phyloP scores from a whole-genome alignment of 2,797 vertebrate genomes.

The Poeciliopsis paucimaculata region DNA sequence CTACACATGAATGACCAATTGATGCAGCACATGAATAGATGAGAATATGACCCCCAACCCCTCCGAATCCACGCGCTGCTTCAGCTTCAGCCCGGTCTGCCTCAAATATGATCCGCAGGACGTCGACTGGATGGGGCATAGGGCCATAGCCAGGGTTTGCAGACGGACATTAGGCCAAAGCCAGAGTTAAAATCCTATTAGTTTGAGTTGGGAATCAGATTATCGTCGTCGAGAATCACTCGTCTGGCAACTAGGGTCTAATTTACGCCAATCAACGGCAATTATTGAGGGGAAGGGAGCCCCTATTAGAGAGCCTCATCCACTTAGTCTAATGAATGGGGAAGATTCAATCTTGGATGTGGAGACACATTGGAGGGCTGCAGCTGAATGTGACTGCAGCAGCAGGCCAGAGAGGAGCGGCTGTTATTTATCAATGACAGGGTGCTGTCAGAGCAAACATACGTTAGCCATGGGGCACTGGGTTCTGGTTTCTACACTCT shows the following conservation, averaged over 20 bases:
- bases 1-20: slow-evolving; percentile 70
- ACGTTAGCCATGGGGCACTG: slow-evolving; percentile 62
- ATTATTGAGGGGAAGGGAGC: slow-evolving; percentile 91
- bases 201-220: slow-evolving; percentile 89
- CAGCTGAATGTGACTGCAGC: slow-evolving; percentile 80
- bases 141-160: slow-evolving; percentile 83
- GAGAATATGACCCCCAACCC: slow-evolving; percentile 34
- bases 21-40: slow-evolving; percentile 52
- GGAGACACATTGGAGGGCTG: slow-evolving; percentile 82
- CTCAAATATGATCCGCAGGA: slow-evolving; percentile 80
- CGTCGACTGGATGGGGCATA: slow-evolving; percentile 72
- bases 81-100: slow-evolving; percentile 45
- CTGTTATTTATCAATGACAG: slow-evolving; percentile 81
- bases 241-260: slow-evolving; percentile 90
- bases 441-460: slow-evolving; percentile 67
- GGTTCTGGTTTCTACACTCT: slow-evolving; percentile 67
- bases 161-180: slow-evolving; percentile 88
- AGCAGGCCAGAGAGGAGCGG: slow-evolving; percentile 72
- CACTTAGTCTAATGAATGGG: slow-evolving; percentile 91
- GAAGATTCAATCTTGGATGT: slow-evolving; percentile 87
- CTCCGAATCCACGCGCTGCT: slow-evolving; percentile 34
- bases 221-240: slow-evolving; percentile 89
- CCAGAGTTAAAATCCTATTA: slow-evolving; percentile 91
- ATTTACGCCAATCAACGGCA: slow-evolving; percentile 90
- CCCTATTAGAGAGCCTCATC: slow-evolving; percentile 89